Conservation (phyloP, 2,797 vertebrate species). For the Paedocypris micromegethes region DNA sequence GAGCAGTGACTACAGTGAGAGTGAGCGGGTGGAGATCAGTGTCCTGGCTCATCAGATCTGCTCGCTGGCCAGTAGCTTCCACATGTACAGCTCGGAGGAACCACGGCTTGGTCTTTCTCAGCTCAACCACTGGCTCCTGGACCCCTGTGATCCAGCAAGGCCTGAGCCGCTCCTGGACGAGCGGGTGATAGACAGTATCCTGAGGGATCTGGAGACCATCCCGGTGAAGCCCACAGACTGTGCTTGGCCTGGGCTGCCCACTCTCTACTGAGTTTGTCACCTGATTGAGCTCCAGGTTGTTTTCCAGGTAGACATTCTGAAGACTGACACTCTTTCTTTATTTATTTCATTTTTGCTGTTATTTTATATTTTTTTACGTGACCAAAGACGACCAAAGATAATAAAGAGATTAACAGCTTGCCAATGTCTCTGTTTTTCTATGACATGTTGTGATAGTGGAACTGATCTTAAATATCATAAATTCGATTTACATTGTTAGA, state of each 20-base stretch:
- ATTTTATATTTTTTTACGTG: too few species aligned
- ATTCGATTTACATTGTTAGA: too few species aligned
- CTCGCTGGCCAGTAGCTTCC: slow-evolving; percentile 73
- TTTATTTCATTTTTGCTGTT: too few species aligned
- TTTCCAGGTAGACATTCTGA: slow-evolving; percentile 54
- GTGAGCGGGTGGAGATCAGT: slow-evolving; percentile 67
- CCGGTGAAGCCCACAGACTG: neutral
- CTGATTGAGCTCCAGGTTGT: slow-evolving; percentile 63
- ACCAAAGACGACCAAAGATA: too few species aligned
- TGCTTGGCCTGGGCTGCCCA: slow-evolving; percentile 51
- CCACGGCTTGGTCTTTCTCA: slow-evolving; percentile 21
- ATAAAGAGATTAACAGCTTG: too few species aligned
- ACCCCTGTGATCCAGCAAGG: slow-evolving; percentile 22
- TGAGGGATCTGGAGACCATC: slow-evolving; percentile 56
- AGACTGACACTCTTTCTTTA: neutral
- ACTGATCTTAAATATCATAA: too few species aligned
- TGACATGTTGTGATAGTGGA: too few species aligned
- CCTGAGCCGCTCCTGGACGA: slow-evolving; percentile 54
- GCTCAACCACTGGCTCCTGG: neutral
- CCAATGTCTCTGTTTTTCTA: too few species aligned
- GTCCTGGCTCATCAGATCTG: slow-evolving; percentile 77
- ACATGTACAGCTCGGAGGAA: slow-evolving; percentile 44
- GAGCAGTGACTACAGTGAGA: slow-evolving; percentile 52
- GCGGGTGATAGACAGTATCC: slow-evolving; percentile 59
- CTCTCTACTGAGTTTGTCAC: slow-evolving; percentile 58